phyloP scores from a whole-genome alignment of 2,113 vertebrate species.

The Anhinga anhinga region DNA sequence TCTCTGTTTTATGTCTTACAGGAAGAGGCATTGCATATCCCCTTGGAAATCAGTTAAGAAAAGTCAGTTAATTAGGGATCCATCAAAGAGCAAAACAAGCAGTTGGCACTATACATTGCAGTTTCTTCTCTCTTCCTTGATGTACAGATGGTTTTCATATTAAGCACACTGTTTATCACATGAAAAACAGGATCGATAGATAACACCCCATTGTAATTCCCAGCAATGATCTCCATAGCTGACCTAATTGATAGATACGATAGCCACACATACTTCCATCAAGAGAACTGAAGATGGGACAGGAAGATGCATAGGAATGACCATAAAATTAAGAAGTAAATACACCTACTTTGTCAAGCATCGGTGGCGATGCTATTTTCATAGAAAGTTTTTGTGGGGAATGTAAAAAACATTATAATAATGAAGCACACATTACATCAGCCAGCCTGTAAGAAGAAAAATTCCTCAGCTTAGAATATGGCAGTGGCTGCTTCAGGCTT shows the following conservation, averaged over 20 bases:
- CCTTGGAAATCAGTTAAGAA: background rate
- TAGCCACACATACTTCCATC: background rate
- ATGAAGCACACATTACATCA: background rate
- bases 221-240: background rate
- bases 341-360: background rate
- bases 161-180: background rate
- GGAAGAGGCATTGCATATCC: background rate
- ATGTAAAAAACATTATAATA: background rate
- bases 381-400: background rate
- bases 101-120: background rate
- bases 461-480: background rate
- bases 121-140: background rate
- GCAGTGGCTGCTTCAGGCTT: background rate
- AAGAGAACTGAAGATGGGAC: background rate
- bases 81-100: background rate
- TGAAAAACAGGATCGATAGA: background rate
- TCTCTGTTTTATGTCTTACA: slow-evolving; percentile 7
- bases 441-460: background rate
- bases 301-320: background rate
- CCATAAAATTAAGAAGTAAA: background rate
- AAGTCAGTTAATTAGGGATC: slow-evolving; percentile 15
- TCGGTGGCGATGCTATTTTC: background rate
- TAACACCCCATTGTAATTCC: background rate
- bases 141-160: slow-evolving; percentile 1
- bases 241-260: background rate